Evolutionary conservation across 2,113 vertebrate species (phyloP), one percentile per base, ranked within the genome.

Genomic region (Neofelis nebulosa): DNA sequence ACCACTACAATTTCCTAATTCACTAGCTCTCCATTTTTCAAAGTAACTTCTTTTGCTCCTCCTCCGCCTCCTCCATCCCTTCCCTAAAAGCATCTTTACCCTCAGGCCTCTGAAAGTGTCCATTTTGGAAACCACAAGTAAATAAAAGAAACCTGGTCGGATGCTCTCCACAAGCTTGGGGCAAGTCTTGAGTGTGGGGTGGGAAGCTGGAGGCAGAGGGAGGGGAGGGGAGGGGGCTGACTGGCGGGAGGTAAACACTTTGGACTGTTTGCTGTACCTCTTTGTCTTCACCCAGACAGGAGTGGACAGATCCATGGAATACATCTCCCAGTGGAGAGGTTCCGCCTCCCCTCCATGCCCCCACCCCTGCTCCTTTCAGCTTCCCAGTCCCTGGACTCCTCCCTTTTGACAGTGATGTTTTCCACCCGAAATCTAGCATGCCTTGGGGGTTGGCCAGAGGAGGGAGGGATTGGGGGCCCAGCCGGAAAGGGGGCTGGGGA

Each of bases 71-170:
- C 52, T 15, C 57, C 23, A 7, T 52, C 16, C 12, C 69, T 63
- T 82, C 79, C 50, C 50, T 81, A 63, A 79, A 82, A 48, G 23
- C 9, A 45, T 74, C 52, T 95, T 85, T 50, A 63, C 27, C 29
- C 73, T 23, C 4, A 82, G 57, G 36, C 45, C 69, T 85, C 45
- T 91, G 63, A 87, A 96, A 82, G 55, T 21, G 16, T 66, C 84
- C 94, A 9, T 76, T 90, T 93, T 92, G 82, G 85, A 97, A 97
- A 96, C 41, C 21, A 50, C 48, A 57, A 91, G 81, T 12, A 94
- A 92, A 96, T 63, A 36, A 93, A 83, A 89, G 81, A 66, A 92
- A 83, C 31, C 71, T 91, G 29, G 10, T n/a, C 52, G 45, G 82
- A 65, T 85, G 38, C 48, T 84, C 33, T 68, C 71, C 81, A 15